Base-by-base conservation (phyloP, 1,140 invertebrate species). In the Maniola jurtina region DNA sequence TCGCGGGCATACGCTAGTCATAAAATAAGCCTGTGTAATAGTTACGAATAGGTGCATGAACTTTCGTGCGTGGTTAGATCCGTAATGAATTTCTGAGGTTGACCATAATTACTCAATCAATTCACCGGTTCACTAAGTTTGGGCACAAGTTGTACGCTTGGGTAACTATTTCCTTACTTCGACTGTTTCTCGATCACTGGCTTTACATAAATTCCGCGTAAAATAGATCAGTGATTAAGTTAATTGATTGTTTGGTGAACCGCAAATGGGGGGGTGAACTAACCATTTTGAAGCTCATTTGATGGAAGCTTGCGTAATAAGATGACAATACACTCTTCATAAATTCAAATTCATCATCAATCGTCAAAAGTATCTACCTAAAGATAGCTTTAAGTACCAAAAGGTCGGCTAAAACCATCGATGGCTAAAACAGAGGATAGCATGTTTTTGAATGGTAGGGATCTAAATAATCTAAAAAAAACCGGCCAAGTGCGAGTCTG, bases 91-190 rank as follows among this genome's bases (percentile, higher is more conserved):
- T 59, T 42, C 57, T 59, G 59, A 70, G 58, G 71, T 56, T 62
- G 67, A 74, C 68, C 50, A 61, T 77, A 82, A 79, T 80, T 71
- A 75, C 71, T 77, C 68, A 75, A 82, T 79, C 70, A 78, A 45
- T 45, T 45, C 42, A 77, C 57, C 42, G 57, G 57, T 45, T 59
- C 42, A 25, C 15, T 59, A 33, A 45, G 38, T 45, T 59, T 59
- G 16, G 57, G 16, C 33, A 42, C 57, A 45, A 59, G 57, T 42
- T 59, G 42, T 45, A 45, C 42, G 42, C 10, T 45, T 11, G 42
- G 42, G 13, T 45, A 45, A 45, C 42, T 45, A 45, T 45, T 45
- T 45, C 42, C 42, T 45, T 45, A 45, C 42, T 45, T n/a, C 9
- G 42, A 45, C 9, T 45, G 42, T 45, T 45, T 45, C 42, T 45